Evolutionary conservation across 2,888 invertebrate genomes (phyloP), one percentile per base, ranked within the genome.

Genomic region (Melieria picta): DNA sequence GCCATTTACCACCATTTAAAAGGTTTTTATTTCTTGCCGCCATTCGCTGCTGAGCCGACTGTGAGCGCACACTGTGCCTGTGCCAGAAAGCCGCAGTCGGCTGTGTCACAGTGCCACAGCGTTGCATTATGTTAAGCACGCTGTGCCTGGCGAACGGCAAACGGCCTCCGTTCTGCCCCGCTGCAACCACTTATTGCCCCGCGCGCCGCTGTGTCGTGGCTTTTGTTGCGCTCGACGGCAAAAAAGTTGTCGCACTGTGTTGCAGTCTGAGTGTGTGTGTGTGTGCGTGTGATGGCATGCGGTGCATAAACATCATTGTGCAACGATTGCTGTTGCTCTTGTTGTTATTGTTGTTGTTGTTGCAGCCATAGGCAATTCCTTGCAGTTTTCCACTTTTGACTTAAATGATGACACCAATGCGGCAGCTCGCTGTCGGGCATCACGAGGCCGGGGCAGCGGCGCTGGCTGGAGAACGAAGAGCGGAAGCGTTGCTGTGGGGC

Each of bases 1-100:
- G 60, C 63, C 52, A 65, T 70, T 64, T 70, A 65, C 58, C 52
- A 42, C 48, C 70, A 70, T 64, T 63, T 69, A 69, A 69, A 63
- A 69, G 47, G 48, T 61, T 62, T 61, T 45, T 56, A 56, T 43
- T 62, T 63, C 16, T 63, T 47, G 56, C 52, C 45, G 13, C 16
- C 1, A n/a, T 48, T 11, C 60, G 47, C 45, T 57, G n/a, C 43
- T n/a, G n/a, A n/a, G 11, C 48, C 16, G 9, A 57, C 60, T 5
- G 13, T n/a, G 30, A 50, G 30, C 30, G 30, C 30, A 30, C 30
- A 30, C 30, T 30, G 30, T 30, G 30, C 30, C 30, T 1, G 30
- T 30, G 30, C 2, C 30, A 30, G 30, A 30, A 30, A 30, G 30
- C 30, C 30, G 30, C 30, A 30, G 30, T 30, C 30, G 30, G 30